Evolutionary conservation across 2,113 vertebrate species (phyloP), one percentile per base, ranked within the genome.

Genomic region (Crotalus viridis): DNA sequence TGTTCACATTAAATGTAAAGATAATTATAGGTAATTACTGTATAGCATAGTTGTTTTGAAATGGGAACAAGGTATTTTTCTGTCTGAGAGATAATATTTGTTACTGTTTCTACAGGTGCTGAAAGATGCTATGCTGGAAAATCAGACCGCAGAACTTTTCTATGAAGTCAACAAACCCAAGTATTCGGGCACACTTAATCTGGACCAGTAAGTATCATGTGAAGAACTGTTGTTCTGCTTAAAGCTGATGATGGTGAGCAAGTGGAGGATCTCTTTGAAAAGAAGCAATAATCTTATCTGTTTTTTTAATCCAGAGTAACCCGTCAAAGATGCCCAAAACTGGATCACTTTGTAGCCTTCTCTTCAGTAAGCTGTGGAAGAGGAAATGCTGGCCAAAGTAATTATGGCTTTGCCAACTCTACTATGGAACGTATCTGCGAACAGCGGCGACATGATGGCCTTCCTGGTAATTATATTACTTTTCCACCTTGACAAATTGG

Each of bases 321-420:
- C 39, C 98, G 99, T 90, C 97, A 98, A 91, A 96, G 96, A 9
- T 99, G 99, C 93, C 98, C 98, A 0, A 97, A 98, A 89, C 98
- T 99, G 94, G 97, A 98, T 95, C 97, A 99, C 95, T 99, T 99
- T 7, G 99, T 99, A 95, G 98, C 95, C 81, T 99, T 99, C 97
- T 99, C 99, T 33, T 99, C 99, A 0, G 98, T 99, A 96, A 99
- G 99, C 97, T 99, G 98, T 0, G 99, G 99, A 74, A 98, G 98
- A 46, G 99, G 99, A 89, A 99, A 99, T 0, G 98, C 98, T 0
- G 99, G 99, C 26, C 99, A 99, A 94, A 99, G 97, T 94, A 99
- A 99, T 97, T 99, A 99, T 0, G 99, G 99, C 56, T 99, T 99
- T 21, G 99, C 99, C 94, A 99, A 99, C 97, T 99, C 99, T 5